Conservation (phyloP, 2,888 invertebrate species). For the Spilarctia lutea region DNA sequence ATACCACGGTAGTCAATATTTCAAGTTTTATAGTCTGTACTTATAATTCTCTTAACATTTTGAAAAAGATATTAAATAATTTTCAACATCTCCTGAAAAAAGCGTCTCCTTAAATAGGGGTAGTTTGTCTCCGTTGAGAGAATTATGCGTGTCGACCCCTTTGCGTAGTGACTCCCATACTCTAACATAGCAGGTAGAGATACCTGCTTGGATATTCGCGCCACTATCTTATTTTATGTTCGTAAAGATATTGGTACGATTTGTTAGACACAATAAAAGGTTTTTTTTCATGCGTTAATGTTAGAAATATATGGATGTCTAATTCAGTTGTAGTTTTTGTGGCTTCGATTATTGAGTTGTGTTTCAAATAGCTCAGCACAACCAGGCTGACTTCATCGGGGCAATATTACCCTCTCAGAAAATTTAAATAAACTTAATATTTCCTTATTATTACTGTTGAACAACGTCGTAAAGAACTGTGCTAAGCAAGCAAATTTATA, state of each 20-base stretch:
- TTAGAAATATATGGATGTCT: constrained; percentile 3
- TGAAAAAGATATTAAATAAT: not conserved
- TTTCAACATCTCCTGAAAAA: constrained; percentile 12
- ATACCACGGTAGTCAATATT: no score
- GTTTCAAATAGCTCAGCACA: no score
- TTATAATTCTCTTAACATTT: not conserved
- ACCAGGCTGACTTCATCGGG: no score
- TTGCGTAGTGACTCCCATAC: constrained; percentile 46
- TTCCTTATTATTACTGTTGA: no score
- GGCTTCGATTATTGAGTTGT: not conserved
- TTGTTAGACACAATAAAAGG: constrained; percentile 35
- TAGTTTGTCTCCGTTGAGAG: constrained; percentile 46
- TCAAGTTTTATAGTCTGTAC: no score
- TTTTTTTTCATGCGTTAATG: constrained; percentile 24
- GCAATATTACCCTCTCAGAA: no score
- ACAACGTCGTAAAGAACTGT: no score
- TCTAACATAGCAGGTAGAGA: constrained; percentile 45
- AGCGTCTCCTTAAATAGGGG: constrained; percentile 40
- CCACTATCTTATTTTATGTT: constrained; percentile 45
- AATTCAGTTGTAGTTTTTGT: not conserved
- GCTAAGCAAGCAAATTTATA: no score
- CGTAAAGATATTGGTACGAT: constrained; percentile 40
- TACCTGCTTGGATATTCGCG: constrained; percentile 42
- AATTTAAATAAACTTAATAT: no score
- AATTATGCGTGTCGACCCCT: constrained; percentile 49